These are phyloP conservation scores for Drosophila multiciliata DNA, from an alignment of 2,888 invertebrate genomes.

Conservation along the genomic window DNA sequence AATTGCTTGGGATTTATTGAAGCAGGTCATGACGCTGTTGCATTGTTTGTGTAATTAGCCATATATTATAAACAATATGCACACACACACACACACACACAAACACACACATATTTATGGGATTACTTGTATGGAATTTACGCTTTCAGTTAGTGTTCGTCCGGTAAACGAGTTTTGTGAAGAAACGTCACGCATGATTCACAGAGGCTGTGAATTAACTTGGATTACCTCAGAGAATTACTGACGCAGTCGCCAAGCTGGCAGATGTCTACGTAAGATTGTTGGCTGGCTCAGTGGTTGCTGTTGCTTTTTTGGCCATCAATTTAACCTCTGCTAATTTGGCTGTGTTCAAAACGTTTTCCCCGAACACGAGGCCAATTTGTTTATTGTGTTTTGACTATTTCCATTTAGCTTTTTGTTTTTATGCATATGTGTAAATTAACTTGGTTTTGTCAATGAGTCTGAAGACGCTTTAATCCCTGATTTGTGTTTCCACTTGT, in stretches of 20 bases:
- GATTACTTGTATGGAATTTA: slow-evolving; percentile 27
- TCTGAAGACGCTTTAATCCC: slow-evolving; percentile 25
- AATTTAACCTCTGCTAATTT: slow-evolving; percentile 44
- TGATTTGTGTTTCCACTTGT: slow-evolving; percentile 30
- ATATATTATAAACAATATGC: slow-evolving; percentile 37
- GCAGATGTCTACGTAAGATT: slow-evolving; percentile 26
- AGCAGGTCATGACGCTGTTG: slow-evolving; percentile 68
- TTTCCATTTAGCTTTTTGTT: slow-evolving; percentile 14
- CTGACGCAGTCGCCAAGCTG: slow-evolving; percentile 3
- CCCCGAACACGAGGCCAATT: slow-evolving; percentile 45
- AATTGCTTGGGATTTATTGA: slow-evolving; percentile 54
- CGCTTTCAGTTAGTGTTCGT: slow-evolving; percentile 29
- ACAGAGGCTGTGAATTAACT: slow-evolving; percentile 43
- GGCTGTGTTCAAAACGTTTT: slow-evolving; percentile 42
- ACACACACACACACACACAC: slow-evolving; percentile 1
- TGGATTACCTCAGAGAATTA: slow-evolving; percentile 47
- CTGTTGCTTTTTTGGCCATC: slow-evolving; percentile 14
- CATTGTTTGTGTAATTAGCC: slow-evolving; percentile 58
- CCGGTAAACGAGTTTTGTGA: slow-evolving; percentile 49
- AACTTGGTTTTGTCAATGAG: slow-evolving; percentile 1
- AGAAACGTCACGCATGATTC: slow-evolving; percentile 59
- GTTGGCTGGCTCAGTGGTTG: slow-evolving; percentile 15
- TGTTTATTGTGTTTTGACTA: slow-evolving; percentile 29
- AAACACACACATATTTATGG: not conserved
- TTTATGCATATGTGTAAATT: not conserved